Base-by-base conservation (phyloP, 2,797 vertebrate species). In the Poeciliopsis gracilis region DNA sequence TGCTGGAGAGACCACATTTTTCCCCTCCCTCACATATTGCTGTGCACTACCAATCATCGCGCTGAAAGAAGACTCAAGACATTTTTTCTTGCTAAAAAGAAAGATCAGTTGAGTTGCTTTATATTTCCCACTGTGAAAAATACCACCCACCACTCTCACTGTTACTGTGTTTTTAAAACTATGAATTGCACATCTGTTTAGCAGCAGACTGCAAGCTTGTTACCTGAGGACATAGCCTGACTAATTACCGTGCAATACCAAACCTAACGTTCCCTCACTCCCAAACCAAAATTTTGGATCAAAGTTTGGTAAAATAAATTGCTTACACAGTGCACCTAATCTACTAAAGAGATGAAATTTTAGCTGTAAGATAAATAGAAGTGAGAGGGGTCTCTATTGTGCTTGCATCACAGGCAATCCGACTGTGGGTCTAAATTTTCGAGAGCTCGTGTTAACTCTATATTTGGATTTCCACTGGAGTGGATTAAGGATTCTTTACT, bases 401-500 rank as follows among this genome's bases (percentile, higher is more conserved):
- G 81, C 84, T 80, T 90, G 90, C 87, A 80, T 79, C 72, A 88
- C 84, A 91, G 81, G 87, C 90, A 88, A 90, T 94, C 63, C 94
- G 94, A 94, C 94, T 91, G 88, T 77, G 91, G 87, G 87, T 93
- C 91, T 85, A 85, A 79, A 93, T 94, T 93, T 92, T 89, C 72
- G 91, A 91, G 86, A 92, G 91, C 91, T 89, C 83, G 89, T 88
- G 92, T 94, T 95, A 93, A 94, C 95, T 93, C 95, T 96, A 95
- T 95, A 96, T 96, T 96, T 96, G 95, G 95, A 94, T 94, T 70
- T 95, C 89, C 91, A 94, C 94, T 92, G 93, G 93, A 96, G 93
- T 96, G 95, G 95, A 96, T 96, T 96, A 96, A 93, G 92, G 93
- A 95, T 94, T 94, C 94, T 94, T 95, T 93, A 91, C 91, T 85